Base-by-base conservation (phyloP, 1,140 invertebrate genomes). In the Steinernema feltiae region DNA sequence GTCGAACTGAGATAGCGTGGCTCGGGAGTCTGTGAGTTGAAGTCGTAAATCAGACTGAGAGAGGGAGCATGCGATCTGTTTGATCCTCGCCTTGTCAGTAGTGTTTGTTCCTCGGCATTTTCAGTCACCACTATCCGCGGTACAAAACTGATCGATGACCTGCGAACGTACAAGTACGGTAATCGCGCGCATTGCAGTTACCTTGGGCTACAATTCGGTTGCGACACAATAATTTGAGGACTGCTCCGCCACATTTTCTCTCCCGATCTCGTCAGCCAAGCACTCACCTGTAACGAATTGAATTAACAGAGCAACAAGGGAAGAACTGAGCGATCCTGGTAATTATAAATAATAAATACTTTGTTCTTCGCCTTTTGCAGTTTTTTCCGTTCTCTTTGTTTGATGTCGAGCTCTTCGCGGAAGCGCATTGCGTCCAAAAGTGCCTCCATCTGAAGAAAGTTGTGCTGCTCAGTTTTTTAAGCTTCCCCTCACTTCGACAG, bases 361-460 rank as follows among this genome's bases (percentile, higher is more conserved):
- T 63, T 63, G 53, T 63, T 63, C 24, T 63, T 63, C 24, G 53
- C 53, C 24, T 63, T 63, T 63, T 63, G 53, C 12, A 63, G 24
- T 21, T 63, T 63, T 21, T 63, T 63, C 53, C 53, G 7, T 27
- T 63, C 53, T n/a, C 53, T 15, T 21, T 63, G 53, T 63, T 27
- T 63, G 53, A n/a, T 63, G 53, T 63, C 53, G 7, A 63, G 24
- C 24, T 63, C 53, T 63, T 63, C 53, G 12, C 53, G 53, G 53
- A 63, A 63, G 7, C 53, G 53, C 53, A 63, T 63, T 27, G 53
- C 53, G 53, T 63, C 53, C 53, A 63, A 21, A 63, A 63, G 53
- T 15, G 53, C 53, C 24, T 63, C 53, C 53, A 63, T 63, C 53
- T 63, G 3, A 27, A 63, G 24, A n/a, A n/a, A n/a, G n/a, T n/a